Conservation (phyloP, 2,113 vertebrate genomes). For the Tupaia chinensis region DNA sequence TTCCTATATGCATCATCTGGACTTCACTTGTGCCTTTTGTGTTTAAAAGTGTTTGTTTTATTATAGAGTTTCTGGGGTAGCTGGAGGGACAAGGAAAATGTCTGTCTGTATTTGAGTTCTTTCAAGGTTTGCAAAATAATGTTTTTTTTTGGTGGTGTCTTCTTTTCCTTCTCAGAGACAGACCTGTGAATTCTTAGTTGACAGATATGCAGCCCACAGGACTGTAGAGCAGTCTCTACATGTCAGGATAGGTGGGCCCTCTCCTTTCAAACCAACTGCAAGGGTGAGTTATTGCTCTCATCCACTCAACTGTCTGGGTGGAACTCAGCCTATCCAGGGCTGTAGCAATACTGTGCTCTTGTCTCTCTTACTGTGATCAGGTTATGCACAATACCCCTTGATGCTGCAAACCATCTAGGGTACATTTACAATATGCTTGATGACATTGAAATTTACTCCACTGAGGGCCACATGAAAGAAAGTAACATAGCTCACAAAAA, state of each 20-base stretch:
- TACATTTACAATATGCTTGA: not conserved
- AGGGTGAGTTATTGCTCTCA: not conserved
- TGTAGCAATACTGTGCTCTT: not conserved
- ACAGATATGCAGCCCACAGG: not conserved
- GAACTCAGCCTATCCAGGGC: not conserved
- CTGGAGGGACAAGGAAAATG: not conserved
- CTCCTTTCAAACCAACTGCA: not conserved
- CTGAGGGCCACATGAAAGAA: not conserved
- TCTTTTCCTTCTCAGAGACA: not conserved
- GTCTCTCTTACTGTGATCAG: not conserved
- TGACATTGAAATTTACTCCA: not conserved
- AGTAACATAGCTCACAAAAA: not conserved
- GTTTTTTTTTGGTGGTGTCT: not conserved
- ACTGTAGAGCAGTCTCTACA: not conserved
- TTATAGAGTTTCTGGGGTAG: constrained; percentile 1
- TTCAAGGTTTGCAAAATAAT: not conserved
- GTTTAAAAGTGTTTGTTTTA: not conserved
- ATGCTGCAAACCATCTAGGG: not conserved
- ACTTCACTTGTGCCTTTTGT: not conserved
- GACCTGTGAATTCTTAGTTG: not conserved
- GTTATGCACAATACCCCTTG: not conserved
- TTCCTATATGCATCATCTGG: not conserved
- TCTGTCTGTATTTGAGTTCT: not conserved
- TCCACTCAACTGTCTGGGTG: not conserved
- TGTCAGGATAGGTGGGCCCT: not conserved